Evolutionary conservation across 2,797 vertebrate species (phyloP).

Genomic region (Pteropus rufus): DNA sequence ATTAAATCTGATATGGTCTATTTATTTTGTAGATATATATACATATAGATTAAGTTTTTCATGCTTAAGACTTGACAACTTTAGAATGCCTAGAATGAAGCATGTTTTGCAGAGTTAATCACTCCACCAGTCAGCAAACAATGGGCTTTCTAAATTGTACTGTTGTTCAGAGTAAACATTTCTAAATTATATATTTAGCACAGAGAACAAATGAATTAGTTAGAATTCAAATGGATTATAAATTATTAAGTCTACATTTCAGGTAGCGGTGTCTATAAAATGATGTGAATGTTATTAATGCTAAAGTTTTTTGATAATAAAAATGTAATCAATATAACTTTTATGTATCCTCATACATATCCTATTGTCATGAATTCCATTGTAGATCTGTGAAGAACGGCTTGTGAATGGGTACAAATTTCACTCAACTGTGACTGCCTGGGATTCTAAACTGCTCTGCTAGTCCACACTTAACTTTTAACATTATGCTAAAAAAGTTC

Average conservation of each 20-base stretch:
- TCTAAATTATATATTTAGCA: constrained; percentile 30
- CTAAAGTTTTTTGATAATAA: neutral
- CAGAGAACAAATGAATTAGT: neutral
- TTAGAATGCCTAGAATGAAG: neutral
- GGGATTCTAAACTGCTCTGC: neutral
- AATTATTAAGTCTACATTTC: neutral
- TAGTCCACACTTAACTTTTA: neutral
- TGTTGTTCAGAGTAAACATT: neutral
- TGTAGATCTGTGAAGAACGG: neutral
- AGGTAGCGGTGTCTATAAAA: neutral
- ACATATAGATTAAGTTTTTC: neutral
- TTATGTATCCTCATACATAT: no score
- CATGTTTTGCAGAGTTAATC: neutral
- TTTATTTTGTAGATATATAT: neutral
- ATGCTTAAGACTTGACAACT: neutral
- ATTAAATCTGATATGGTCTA: neutral
- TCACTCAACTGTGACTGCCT: neutral
- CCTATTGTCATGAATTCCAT: neutral
- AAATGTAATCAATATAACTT: neutral
- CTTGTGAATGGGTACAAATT: fast-evolving
- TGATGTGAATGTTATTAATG: neutral
- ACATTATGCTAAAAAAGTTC: neutral
- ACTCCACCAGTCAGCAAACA: neutral
- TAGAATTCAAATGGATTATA: constrained; percentile 3
- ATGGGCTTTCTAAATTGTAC: neutral